Evolutionary conservation across 2,113 vertebrate species (phyloP), one percentile per base, ranked within the genome.

Genomic region (Coturnix japonica): DNA sequence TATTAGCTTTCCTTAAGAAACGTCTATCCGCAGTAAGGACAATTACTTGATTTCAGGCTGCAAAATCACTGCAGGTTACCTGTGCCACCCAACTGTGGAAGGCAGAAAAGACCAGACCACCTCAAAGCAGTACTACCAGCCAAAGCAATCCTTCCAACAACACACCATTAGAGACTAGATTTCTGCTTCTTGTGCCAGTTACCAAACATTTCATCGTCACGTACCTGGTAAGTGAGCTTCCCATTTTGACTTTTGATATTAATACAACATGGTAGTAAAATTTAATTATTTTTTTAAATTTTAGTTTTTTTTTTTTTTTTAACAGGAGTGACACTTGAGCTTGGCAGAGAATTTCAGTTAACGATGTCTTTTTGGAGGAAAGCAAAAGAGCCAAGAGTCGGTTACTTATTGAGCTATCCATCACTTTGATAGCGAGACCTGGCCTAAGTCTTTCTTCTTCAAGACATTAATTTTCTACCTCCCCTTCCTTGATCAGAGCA

Each of bases 381-480:
- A 70, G 76, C 61, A 87, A 82, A 37, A 73, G 63, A 87, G 30
- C 31, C 2, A 2, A 82, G 49, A 13, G 57, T 35, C 73, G 41
- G 70, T 82, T 89, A 66, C 85, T 71, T 91, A 74, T 60, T 51
- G 35, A 92, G 39, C 16, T 13, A 94, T 87, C 75, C 72, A 93
- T 93, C 91, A 85, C 83, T 92, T 93, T 93, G 57, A 93, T 93
- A 71, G 81, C 61, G 57, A 96, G 60, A 92, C n/a, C n/a, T 85
- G 81, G 79, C 35, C 65, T 92, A 89, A 67, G 43, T 74, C 61
- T 91, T 93, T 35, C 60, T 77, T 94, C 78, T 93, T 95, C 46
- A 81, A 89, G 87, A 74, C 31, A 54, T 77, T 81, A 87, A 92
- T 93, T 94, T 95, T 94, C 76, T 5, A 57, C n/a, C 91, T 78